Base-by-base conservation (phyloP, 1,140 invertebrate species). In the Eupeodes corollae region DNA sequence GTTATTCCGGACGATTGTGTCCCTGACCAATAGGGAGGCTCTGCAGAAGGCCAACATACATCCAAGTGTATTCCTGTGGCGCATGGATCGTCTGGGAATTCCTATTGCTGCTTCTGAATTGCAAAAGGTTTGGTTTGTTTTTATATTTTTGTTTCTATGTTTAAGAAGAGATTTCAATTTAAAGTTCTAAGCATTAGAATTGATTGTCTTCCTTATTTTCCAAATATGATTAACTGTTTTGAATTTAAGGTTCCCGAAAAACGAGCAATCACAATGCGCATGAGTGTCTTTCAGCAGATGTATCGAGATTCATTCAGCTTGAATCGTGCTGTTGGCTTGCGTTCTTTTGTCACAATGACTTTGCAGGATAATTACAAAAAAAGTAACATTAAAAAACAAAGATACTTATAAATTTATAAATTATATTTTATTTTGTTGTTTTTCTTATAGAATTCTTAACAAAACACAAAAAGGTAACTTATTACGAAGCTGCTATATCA, bases 261-360 rank as follows among this genome's bases (percentile, higher is more conserved):
- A 30, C 30, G 31, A 32, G 42, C 35, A 12, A 31, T 44, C 33
- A n/a, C 42, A 6, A 13, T 44, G 31, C 43, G 41, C 15, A 38
- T 51, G 42, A 13, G 37, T 5, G 50, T 59, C 2, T 46, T 62
- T 33, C 40, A 37, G 1, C 46, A 42, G 16, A 32, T 62, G 0
- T 65, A 61, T 16, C 46, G 50, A 33, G 12, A 47, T 9, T 65
- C 62, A 2, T 65, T 65, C 33, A 60, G 60, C 12, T 21, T 45
- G 31, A 61, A 65, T 46, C 52, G 55, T 30, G 44, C 52, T 1
- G 30, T 56, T 8, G 62, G 59, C 2, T 33, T 53, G 15, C 60
- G 63, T 1, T 31, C 65, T 35, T 51, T 57, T 47, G 59, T 66
- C 10, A 66, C 62, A 10, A 44, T 66, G 0, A 65, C 58, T 51